Percentiles rank a stretch among this genome's conserved stretches.
Evolutionary conservation across 2,888 invertebrate genomes (phyloP).

Genomic region (Phrixothrix hirtus): DNA sequence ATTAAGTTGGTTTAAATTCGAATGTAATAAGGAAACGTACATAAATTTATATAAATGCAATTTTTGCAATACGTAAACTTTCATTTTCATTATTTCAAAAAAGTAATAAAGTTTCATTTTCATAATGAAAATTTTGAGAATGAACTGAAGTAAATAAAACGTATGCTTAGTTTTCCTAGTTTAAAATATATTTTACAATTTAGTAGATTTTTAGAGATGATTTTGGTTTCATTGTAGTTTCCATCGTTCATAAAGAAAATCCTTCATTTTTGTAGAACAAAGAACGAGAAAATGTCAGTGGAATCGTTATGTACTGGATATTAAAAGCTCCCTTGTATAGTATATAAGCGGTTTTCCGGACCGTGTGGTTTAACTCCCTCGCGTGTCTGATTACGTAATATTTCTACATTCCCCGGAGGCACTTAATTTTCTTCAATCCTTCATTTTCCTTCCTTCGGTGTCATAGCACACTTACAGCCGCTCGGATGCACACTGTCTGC

Average conservation of each 20-base stretch:
- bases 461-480: slow-evolving; percentile 32
- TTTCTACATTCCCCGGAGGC: slow-evolving; percentile 45
- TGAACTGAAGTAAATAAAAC: too few species aligned
- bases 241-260: background rate
- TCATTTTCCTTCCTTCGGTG: slow-evolving; percentile 47
- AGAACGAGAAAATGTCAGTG: slow-evolving; percentile 6
- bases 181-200: background rate
- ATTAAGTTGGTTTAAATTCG: too few species aligned
- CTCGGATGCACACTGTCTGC: slow-evolving; percentile 24
- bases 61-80: too few species aligned
- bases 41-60: background rate
- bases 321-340: slow-evolving; percentile 13
- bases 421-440: slow-evolving; percentile 51
- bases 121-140: too few species aligned
- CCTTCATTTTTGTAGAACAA: background rate
- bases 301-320: slow-evolving; percentile 10
- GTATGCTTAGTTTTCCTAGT: too few species aligned
- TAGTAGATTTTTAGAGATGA: too few species aligned
- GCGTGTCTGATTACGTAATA: slow-evolving; percentile 48
- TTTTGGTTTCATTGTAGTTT: background rate
- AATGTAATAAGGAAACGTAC: background rate
- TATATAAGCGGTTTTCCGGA: slow-evolving; percentile 26
- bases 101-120: too few species aligned
- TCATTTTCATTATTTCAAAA: too few species aligned
- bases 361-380: slow-evolving; percentile 32